Conservation (phyloP, 1,140 invertebrate species). For the Diploscapter pachys region DNA sequence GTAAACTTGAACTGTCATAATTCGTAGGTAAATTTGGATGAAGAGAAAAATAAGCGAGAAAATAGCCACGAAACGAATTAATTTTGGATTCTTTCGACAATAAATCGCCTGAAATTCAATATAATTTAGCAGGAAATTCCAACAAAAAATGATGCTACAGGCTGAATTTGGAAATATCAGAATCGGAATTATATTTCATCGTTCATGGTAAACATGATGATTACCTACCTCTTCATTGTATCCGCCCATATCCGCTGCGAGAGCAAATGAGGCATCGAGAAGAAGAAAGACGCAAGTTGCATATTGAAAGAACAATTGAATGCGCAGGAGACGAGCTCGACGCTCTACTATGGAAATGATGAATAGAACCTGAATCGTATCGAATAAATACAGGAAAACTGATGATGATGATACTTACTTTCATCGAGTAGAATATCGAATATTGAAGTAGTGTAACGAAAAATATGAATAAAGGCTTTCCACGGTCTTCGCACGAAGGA, state of each 20-base stretch:
- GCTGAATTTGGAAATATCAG: neutral
- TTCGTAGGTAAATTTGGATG: conserved; percentile 49
- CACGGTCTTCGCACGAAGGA: conserved; percentile 7
- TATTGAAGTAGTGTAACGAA: conserved; percentile 46
- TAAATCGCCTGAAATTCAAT: conserved; percentile 32
- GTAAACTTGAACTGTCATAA: conserved; percentile 55
- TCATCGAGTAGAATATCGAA: conserved; percentile 48
- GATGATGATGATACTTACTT: conserved; percentile 29
- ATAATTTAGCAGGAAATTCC: neutral
- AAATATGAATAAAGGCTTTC: conserved; percentile 41
- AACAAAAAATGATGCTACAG: conserved; percentile 23
- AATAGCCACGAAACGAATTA: conserved; percentile 53
- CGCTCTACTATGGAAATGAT: conserved; percentile 45
- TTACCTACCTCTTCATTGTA: conserved; percentile 46
- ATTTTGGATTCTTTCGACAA: conserved; percentile 44
- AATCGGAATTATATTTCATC: neutral
- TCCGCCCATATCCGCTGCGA: conserved; percentile 55
- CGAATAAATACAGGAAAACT: too few species aligned
- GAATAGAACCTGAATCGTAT: conserved; percentile 45
- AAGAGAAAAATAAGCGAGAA: conserved; percentile 50
- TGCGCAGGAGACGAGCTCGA: conserved; percentile 42
- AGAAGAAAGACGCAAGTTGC: conserved; percentile 54
- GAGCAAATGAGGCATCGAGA: conserved; percentile 52
- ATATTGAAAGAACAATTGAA: conserved; percentile 55
- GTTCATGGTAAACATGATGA: neutral